phyloP scores from a whole-genome alignment of 2,888 invertebrate genomes.

The Yponomeuta sedellus region DNA sequence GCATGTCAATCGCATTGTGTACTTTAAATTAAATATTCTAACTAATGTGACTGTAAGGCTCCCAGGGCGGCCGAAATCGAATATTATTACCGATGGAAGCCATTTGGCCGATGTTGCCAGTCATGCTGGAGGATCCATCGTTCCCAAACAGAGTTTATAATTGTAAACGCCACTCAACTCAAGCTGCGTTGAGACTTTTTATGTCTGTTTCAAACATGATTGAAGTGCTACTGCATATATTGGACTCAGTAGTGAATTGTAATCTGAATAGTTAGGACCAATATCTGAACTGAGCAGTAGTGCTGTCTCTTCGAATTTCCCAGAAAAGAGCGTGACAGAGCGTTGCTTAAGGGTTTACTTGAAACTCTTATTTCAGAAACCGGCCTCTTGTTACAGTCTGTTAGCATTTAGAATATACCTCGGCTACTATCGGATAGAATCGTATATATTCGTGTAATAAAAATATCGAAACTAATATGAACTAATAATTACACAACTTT shows the following conservation, averaged over 20 bases:
- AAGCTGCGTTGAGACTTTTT: neutral
- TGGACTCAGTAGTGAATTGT: neutral
- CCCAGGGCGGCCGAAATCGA: slow-evolving; percentile 40
- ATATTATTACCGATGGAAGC: slow-evolving; percentile 55
- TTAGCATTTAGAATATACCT: too few relatives aligned
- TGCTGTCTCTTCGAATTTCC: too few relatives aligned
- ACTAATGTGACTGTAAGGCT: slow-evolving; percentile 47
- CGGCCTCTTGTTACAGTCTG: too few relatives aligned
- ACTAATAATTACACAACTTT: too few relatives aligned
- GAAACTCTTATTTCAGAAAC: too few relatives aligned
- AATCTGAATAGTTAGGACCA: too few relatives aligned
- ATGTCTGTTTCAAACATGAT: neutral
- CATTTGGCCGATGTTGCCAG: slow-evolving; percentile 63
- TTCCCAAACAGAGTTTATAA: neutral
- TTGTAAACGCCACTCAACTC: slow-evolving; percentile 2
- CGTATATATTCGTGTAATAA: too few relatives aligned
- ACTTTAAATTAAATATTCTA: slow-evolving; percentile 64
- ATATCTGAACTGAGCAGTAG: too few relatives aligned
- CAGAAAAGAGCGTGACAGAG: too few relatives aligned
- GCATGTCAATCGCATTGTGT: slow-evolving; percentile 67
- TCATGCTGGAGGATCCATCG: slow-evolving; percentile 34
- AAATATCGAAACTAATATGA: too few relatives aligned
- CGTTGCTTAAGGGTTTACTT: too few relatives aligned
- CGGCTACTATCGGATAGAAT: too few relatives aligned
- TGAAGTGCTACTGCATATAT: neutral